A percentile compares a stretch with the other conserved stretches of the same genome.
phyloP scores from a whole-genome alignment of 2,888 invertebrate species.

The Xestia sexstrigata region DNA sequence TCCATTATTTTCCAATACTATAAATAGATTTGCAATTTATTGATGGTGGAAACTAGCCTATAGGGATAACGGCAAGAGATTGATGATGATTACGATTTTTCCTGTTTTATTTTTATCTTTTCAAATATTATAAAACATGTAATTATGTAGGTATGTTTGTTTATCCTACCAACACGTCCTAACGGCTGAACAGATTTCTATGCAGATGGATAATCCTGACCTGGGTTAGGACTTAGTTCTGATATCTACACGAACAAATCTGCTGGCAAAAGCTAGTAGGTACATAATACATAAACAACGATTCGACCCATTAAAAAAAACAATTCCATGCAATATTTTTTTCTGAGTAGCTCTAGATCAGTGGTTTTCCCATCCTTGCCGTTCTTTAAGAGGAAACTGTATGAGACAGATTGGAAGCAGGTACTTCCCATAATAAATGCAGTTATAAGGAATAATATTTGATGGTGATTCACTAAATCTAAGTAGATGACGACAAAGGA shows the following conservation, averaged over 20 bases:
- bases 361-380: constrained; percentile 42
- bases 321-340: constrained; percentile 32
- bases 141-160: not conserved
- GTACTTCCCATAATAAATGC: constrained; percentile 52
- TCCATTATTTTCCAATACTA: too few relatives aligned
- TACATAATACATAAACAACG: not conserved
- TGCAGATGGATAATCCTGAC: not conserved
- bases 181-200: not conserved
- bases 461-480: constrained; percentile 45
- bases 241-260: not conserved
- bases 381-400: constrained; percentile 53
- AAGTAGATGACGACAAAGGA: constrained; percentile 15
- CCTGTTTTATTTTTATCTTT: too few relatives aligned
- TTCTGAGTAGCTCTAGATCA: constrained; percentile 44
- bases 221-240: not conserved
- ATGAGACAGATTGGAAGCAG: constrained; percentile 27
- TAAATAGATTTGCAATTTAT: too few relatives aligned
- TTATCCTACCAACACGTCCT: not conserved
- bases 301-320: constrained; percentile 14
- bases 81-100: too few relatives aligned
- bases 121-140: too few relatives aligned
- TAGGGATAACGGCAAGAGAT: too few relatives aligned
- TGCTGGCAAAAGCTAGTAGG: not conserved
- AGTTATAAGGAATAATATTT: constrained; percentile 5
- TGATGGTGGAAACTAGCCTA: too few relatives aligned